Evolutionary conservation across 2,113 vertebrate species (phyloP).

Genomic region (Kryptolebias marmoratus): DNA sequence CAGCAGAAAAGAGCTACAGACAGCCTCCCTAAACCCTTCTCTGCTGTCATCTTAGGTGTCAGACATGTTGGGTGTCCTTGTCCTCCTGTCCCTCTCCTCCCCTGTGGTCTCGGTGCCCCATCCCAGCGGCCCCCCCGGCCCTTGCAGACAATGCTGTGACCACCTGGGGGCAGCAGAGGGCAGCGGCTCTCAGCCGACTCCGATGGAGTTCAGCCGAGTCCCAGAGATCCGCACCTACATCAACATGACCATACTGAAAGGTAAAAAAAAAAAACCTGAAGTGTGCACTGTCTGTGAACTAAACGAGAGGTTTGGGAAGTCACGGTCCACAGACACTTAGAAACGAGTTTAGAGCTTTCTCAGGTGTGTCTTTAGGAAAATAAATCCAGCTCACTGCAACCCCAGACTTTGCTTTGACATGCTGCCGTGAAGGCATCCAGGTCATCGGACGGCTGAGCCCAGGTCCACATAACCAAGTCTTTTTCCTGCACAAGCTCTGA

Average conservation of each 20-base stretch:
- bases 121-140: constrained; percentile 41
- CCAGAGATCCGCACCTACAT: constrained; percentile 89
- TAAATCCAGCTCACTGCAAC: too few relatives aligned
- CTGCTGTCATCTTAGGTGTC: constrained; percentile 27
- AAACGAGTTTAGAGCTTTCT: too few relatives aligned
- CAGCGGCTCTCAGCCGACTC: neutral
- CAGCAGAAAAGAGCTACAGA: neutral
- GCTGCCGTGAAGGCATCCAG: too few relatives aligned
- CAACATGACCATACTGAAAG: constrained; percentile 89
- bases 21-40: neutral
- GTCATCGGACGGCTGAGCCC: too few relatives aligned
- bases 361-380: too few relatives aligned
- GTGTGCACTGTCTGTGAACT: neutral
- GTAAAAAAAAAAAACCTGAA: neutral
- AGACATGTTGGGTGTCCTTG: constrained; percentile 68
- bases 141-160: constrained; percentile 88
- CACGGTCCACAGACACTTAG: too few relatives aligned
- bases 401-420: too few relatives aligned
- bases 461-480: too few relatives aligned
- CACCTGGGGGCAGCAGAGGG: constrained; percentile 72
- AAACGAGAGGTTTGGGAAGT: neutral
- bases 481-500: too few relatives aligned
- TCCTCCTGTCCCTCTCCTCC: constrained; percentile 58
- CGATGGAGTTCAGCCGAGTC: constrained; percentile 45
- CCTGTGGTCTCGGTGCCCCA: constrained; percentile 70